These are phyloP conservation scores for Drosophila nebulosa DNA, from an alignment of 1,140 invertebrate species.

Conservation along the genomic window DNA sequence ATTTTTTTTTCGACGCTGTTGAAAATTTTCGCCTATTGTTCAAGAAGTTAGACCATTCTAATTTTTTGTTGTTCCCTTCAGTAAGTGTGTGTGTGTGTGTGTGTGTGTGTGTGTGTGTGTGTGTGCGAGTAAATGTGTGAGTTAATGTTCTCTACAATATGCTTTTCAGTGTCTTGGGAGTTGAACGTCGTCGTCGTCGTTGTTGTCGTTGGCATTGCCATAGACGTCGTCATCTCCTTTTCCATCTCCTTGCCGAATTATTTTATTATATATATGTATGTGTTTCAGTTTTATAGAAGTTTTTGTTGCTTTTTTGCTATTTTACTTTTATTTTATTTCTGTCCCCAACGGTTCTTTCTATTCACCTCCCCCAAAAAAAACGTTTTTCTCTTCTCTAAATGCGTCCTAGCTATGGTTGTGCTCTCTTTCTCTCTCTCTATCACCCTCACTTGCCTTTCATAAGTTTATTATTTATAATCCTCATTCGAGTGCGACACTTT, in stretches of 20 bases:
- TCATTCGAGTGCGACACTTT: slow-evolving; percentile 13
- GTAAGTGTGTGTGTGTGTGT: not conserved
- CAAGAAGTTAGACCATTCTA: not conserved
- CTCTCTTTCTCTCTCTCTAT: not conserved
- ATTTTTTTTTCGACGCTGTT: not conserved
- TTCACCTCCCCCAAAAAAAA: not conserved
- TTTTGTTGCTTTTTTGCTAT: slow-evolving; percentile 10
- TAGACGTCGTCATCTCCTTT: not conserved
- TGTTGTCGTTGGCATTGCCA: not conserved
- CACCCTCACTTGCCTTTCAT: not conserved
- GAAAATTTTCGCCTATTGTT: not conserved
- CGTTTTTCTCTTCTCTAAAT: not conserved
- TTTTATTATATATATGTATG: slow-evolving; percentile 4
- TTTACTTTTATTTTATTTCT: slow-evolving; percentile 6
- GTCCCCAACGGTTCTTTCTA: not conserved
- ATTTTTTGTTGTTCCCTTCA: not conserved
- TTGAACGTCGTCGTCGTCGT: not conserved
- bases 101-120: not conserved
- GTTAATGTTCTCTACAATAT: slow-evolving; percentile 1
- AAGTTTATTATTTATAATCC: slow-evolving; percentile 21
- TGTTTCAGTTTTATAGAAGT: slow-evolving; percentile 2
- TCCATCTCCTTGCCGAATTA: not conserved
- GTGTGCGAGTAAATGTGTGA: not conserved
- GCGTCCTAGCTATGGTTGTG: not conserved
- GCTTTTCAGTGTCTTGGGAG: not conserved